phyloP scores from a whole-genome alignment of 2,113 vertebrate species.

The Taurulus bubalis region DNA sequence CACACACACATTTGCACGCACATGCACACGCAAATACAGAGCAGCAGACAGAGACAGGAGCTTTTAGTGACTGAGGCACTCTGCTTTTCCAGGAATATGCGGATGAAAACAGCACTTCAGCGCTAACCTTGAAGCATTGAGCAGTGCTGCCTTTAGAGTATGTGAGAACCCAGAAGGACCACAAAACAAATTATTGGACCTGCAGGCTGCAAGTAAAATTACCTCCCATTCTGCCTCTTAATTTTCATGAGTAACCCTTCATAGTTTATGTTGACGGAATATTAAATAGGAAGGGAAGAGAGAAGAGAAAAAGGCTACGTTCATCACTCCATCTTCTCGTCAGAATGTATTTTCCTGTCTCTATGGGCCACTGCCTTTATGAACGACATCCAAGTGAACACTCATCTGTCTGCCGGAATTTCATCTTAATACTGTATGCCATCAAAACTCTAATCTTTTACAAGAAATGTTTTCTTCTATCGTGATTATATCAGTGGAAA shows the following conservation, averaged over 20 bases:
- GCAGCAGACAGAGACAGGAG: conserved; percentile 48
- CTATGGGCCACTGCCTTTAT: conserved; percentile 47
- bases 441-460: conserved; percentile 43
- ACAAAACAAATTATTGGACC: conserved; percentile 77
- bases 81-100: conserved; percentile 60
- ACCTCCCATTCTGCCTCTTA: conserved; percentile 70
- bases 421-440: conserved; percentile 33
- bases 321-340: conserved; percentile 60
- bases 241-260: conserved; percentile 75
- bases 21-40: background rate
- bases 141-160: conserved; percentile 64
- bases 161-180: conserved; percentile 70
- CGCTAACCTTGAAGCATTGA: conserved; percentile 79
- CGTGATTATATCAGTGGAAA: conserved; percentile 58
- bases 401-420: conserved; percentile 61
- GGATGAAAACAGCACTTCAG: conserved; percentile 75
- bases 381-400: conserved; percentile 61
- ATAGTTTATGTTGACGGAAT: conserved; percentile 75
- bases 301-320: conserved; percentile 50
- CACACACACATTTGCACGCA: conserved; percentile 1
- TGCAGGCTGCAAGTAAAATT: conserved; percentile 74
- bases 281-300: conserved; percentile 67
- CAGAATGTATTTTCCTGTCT: conserved; percentile 45
- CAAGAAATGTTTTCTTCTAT: conserved; percentile 46
- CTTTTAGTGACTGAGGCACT: conserved; percentile 70